These are phyloP conservation scores for Tipula helvola DNA, from an alignment of 2,888 invertebrate genomes.

Conservation along the genomic window DNA sequence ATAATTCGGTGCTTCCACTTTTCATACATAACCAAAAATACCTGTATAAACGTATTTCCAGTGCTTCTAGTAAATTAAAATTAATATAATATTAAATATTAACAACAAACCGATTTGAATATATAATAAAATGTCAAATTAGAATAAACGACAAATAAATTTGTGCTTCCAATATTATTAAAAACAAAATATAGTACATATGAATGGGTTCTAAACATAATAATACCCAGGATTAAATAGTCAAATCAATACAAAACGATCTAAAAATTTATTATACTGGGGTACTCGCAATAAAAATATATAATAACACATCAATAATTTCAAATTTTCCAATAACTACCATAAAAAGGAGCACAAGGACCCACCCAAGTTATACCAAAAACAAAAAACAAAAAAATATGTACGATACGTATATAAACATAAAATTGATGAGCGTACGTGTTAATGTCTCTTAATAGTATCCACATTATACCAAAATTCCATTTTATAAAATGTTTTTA, in stretches of 20 bases:
- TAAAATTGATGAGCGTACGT: conserved; percentile 4
- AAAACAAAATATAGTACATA: neutral
- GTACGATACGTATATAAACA: neutral
- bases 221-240: neutral
- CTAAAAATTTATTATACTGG: neutral
- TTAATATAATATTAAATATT: neutral
- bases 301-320: neutral
- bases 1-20: too few species aligned
- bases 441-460: neutral
- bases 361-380: neutral
- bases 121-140: neutral
- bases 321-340: neutral
- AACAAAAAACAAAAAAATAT: neutral
- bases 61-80: neutral
- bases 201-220: neutral
- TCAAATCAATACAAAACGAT: neutral
- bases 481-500: neutral
- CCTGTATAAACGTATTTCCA: too few species aligned
- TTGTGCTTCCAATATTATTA: neutral
- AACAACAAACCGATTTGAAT: neutral
- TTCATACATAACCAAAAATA: too few species aligned
- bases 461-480: neutral
- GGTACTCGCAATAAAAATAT: neutral
- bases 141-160: neutral
- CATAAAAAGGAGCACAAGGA: neutral